phyloP scores from a whole-genome alignment of 2,797 vertebrate genomes.

The Falco rusticolus region DNA sequence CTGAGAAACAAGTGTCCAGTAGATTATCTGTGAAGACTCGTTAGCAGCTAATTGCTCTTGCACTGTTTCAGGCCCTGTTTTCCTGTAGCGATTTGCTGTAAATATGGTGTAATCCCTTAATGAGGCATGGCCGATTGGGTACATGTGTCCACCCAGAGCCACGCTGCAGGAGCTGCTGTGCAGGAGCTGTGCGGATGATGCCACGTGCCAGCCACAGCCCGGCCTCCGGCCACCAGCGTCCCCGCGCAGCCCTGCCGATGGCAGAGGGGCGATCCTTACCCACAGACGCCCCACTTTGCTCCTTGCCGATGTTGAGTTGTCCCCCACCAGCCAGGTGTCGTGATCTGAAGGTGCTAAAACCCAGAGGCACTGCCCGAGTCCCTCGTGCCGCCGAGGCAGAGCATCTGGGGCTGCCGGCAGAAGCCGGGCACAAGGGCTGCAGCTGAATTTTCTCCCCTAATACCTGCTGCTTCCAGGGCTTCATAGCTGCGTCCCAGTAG shows the following conservation, averaged over 20 bases:
- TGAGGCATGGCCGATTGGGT: not conserved
- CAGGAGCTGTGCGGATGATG: accelerated
- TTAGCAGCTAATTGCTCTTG: constrained; percentile 35
- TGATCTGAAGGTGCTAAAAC: not conserved
- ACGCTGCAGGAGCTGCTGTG: not conserved
- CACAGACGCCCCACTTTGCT: not conserved
- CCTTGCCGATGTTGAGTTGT: accelerated
- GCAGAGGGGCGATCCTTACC: not conserved
- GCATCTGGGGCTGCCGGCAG: not conserved
- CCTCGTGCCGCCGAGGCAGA: not conserved
- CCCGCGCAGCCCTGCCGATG: accelerated
- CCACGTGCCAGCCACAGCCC: not conserved
- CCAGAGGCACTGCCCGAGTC: not conserved
- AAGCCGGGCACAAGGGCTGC: not conserved
- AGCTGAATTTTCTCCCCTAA: not conserved
- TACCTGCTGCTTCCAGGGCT: not conserved
- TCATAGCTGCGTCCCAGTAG: accelerated
- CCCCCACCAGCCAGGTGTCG: not conserved
- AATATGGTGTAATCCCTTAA: not conserved
- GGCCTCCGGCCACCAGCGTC: not conserved
- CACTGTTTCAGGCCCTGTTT: not conserved
- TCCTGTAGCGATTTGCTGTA: not conserved
- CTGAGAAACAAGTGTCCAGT: not conserved
- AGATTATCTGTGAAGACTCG: not conserved
- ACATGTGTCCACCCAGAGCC: not conserved